Conservation (phyloP, 2,888 invertebrate species). For the Bombyx huttoni region DNA sequence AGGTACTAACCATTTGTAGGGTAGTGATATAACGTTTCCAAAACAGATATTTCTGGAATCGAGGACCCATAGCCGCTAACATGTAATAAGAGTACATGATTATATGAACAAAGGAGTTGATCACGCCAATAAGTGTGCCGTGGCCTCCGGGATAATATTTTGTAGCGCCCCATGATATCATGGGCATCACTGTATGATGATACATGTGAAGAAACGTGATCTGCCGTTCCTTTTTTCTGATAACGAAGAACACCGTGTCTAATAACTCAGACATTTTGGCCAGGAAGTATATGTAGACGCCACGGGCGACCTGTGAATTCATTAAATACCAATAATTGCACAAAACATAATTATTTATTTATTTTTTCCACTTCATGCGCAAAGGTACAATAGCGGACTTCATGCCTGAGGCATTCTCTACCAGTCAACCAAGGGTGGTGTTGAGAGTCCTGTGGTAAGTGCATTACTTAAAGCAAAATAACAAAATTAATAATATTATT, state of each 20-base stretch:
- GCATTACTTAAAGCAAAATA: too few relatives aligned
- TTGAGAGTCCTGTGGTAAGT: too few relatives aligned
- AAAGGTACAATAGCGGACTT: too few relatives aligned
- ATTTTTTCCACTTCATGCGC: too few relatives aligned
- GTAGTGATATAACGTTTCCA: constrained; percentile 95
- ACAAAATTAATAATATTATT: too few relatives aligned
- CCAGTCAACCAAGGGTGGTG: too few relatives aligned
- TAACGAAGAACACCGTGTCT: constrained; percentile 93
- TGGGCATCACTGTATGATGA: constrained; percentile 95
- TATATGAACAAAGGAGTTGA: constrained; percentile 95
- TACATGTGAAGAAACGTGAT: constrained; percentile 93
- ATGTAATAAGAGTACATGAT: constrained; percentile 96
- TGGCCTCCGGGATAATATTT: constrained; percentile 92
- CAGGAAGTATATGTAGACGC: constrained; percentile 88
- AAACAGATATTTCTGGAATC: constrained; percentile 89
- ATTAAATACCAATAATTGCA: neutral
- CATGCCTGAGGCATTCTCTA: too few relatives aligned
- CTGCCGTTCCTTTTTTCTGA: constrained; percentile 92
- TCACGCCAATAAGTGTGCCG: constrained; percentile 89
- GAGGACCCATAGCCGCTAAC: constrained; percentile 89
- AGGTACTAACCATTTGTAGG: constrained; percentile 51
- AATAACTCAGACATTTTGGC: constrained; percentile 92
- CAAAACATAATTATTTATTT: too few relatives aligned
- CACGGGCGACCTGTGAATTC: constrained; percentile 74
- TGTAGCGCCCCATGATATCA: constrained; percentile 93